phyloP scores from a whole-genome alignment of 2,888 invertebrate species.

The Hermodice carunculata region DNA sequence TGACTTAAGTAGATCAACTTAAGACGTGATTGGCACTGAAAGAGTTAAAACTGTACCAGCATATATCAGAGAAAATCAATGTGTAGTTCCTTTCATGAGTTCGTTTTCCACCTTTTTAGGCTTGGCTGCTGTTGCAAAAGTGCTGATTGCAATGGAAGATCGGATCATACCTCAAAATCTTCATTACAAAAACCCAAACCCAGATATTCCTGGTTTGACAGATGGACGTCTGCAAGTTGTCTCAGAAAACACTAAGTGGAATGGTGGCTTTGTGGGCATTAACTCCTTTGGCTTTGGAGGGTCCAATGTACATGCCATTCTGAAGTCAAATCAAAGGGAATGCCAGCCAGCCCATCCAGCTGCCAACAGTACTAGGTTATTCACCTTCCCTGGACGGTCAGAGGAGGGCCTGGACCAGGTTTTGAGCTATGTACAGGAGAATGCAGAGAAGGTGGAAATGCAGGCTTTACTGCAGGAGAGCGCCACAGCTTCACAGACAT shows the following conservation, averaged over 20 bases:
- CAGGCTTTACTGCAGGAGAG: slow-evolving; percentile 63
- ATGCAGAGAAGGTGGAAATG: slow-evolving; percentile 52
- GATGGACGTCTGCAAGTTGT: slow-evolving; percentile 94
- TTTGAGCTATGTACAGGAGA: slow-evolving; percentile 80
- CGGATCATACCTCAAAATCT: slow-evolving; percentile 92
- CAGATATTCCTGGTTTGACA: slow-evolving; percentile 88
- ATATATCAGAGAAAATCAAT: no score
- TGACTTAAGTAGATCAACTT: no score
- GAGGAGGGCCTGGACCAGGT: slow-evolving; percentile 81
- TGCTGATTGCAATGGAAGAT: slow-evolving; percentile 92
- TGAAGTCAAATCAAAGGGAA: slow-evolving; percentile 70
- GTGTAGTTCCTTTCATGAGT: no score
- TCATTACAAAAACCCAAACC: slow-evolving; percentile 88
- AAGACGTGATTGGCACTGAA: no score
- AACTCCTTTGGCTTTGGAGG: slow-evolving; percentile 99
- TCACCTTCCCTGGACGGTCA: slow-evolving; percentile 88
- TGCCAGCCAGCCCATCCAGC: slow-evolving; percentile 42
- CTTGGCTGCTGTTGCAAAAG: slow-evolving; percentile 90
- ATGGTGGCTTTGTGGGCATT: slow-evolving; percentile 91
- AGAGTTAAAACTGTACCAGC: no score
- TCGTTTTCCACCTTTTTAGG: slow-evolving; percentile 74
- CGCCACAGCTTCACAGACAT: slow-evolving; percentile 72
- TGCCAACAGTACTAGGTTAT: slow-evolving; percentile 78
- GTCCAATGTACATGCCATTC: slow-evolving; percentile 69
- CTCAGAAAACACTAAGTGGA: slow-evolving; percentile 84